phyloP scores from a whole-genome alignment of 2,888 invertebrate species.

The Idaea dimidiata region DNA sequence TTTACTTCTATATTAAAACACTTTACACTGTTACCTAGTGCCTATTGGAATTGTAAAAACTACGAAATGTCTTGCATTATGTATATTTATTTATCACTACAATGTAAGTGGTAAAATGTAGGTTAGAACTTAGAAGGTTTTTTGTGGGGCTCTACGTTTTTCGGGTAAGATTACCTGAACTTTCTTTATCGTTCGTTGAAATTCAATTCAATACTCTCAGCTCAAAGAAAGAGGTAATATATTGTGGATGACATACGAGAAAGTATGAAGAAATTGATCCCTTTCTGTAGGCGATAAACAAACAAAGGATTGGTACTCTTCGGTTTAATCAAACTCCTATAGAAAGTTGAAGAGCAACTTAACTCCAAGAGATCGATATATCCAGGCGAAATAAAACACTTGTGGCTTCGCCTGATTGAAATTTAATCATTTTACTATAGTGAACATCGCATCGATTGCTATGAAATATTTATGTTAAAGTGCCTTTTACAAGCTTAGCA shows the following conservation, averaged over 20 bases:
- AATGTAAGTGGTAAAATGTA: not conserved
- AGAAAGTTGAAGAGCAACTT: constrained; percentile 1
- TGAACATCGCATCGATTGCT: not conserved
- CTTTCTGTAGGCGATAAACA: not conserved
- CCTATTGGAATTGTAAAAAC: constrained; percentile 4
- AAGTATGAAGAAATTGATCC: not conserved
- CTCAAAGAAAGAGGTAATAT: not conserved
- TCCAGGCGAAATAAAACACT: not conserved
- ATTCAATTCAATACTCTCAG: not conserved
- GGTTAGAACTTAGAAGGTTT: not conserved
- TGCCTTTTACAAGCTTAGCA: not conserved
- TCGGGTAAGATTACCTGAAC: constrained; percentile 8
- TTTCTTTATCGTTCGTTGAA: not conserved
- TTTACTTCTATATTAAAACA: not conserved
- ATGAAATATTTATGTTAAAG: not conserved
- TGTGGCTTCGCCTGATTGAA: not conserved
- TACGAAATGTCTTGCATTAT: not conserved
- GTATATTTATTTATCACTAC: not conserved
- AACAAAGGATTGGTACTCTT: not conserved
- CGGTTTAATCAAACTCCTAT: not conserved
- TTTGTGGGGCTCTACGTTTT: not conserved
- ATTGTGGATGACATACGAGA: not conserved
- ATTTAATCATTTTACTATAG: not conserved
- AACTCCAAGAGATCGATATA: not conserved
- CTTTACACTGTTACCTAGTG: not conserved